Conservation (phyloP, 1,140 invertebrate genomes). For the Tribolium madens region DNA sequence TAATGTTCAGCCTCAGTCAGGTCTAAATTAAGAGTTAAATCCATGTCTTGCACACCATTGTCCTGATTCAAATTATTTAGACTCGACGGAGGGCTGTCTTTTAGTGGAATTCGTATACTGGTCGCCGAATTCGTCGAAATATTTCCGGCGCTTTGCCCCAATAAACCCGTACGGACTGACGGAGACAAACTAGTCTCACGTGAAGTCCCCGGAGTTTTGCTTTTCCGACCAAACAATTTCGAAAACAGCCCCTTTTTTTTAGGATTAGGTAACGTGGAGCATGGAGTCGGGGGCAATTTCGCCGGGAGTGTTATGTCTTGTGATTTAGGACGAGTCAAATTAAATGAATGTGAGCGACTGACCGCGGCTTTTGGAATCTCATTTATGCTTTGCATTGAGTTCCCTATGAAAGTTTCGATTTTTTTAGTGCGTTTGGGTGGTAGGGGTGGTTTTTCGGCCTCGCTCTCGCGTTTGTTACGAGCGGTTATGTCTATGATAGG, state of each 20-base stretch:
- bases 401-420: constrained; percentile 63
- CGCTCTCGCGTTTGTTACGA: constrained; percentile 68
- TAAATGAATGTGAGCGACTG: constrained; percentile 56
- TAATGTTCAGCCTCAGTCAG: constrained; percentile 89
- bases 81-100: constrained; percentile 63
- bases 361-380: constrained; percentile 35
- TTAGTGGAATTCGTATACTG: constrained; percentile 73
- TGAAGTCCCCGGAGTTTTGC: constrained; percentile 53
- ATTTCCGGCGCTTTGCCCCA: constrained; percentile 54
- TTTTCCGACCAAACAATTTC: constrained; percentile 70
- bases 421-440: constrained; percentile 84
- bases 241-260: constrained; percentile 76
- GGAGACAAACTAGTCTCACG: constrained; percentile 56
- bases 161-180: constrained; percentile 32
- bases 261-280: constrained; percentile 67
- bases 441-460: constrained; percentile 78
- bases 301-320: constrained; percentile 65
- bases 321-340: constrained; percentile 63
- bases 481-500: constrained; percentile 27
- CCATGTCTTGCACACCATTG: constrained; percentile 9
- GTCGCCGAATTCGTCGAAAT: constrained; percentile 56
- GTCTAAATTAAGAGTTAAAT: constrained; percentile 67
- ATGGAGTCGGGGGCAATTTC: constrained; percentile 67
- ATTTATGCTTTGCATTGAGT: constrained; percentile 1
- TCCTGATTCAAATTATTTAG: background rate